A percentile compares a stretch with the other conserved stretches of the same genome.
phyloP scores from a whole-genome alignment of 2,113 vertebrate species.

The Odontesthes bonariensis region DNA sequence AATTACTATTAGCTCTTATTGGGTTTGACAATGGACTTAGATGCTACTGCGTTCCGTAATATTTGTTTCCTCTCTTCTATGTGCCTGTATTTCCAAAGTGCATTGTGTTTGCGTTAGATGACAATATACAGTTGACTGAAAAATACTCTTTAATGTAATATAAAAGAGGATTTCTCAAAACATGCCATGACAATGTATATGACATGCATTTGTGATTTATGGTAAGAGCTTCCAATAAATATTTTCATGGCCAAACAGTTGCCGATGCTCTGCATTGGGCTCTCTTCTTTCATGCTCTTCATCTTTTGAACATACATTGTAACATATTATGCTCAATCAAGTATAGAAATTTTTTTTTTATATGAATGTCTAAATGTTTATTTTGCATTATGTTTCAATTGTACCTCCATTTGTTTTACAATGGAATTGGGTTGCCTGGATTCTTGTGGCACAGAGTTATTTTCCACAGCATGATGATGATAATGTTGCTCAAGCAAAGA shows the following conservation, averaged over 20 bases:
- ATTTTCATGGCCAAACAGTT: slow-evolving; percentile 40
- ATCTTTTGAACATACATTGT: neutral
- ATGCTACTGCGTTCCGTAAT: slow-evolving; percentile 59
- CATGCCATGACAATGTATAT: slow-evolving; percentile 44
- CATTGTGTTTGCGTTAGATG: slow-evolving; percentile 45
- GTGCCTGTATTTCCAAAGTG: slow-evolving; percentile 19
- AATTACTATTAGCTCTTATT: slow-evolving; percentile 74
- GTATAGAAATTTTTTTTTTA: slow-evolving; percentile 12
- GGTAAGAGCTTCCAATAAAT: slow-evolving; percentile 32
- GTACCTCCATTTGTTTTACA: slow-evolving; percentile 5
- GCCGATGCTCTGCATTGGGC: slow-evolving; percentile 19
- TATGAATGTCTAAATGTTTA: slow-evolving; percentile 7
- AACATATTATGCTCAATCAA: slow-evolving; percentile 27
- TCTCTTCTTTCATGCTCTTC: neutral
- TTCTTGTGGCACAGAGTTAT: slow-evolving; percentile 34
- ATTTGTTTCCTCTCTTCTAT: slow-evolving; percentile 55
- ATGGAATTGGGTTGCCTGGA: neutral
- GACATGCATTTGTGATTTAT: slow-evolving; percentile 67
- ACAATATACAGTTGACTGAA: slow-evolving; percentile 50
- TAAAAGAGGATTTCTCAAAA: slow-evolving; percentile 61
- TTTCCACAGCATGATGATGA: slow-evolving; percentile 57
- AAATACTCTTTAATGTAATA: slow-evolving; percentile 59
- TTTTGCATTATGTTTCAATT: slow-evolving; percentile 4
- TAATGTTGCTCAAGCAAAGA: slow-evolving; percentile 49
- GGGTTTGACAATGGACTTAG: slow-evolving; percentile 74